Percentiles rank a stretch among this genome's conserved stretches.
These are phyloP conservation scores for Amphibalanus amphitrite DNA, from an alignment of 1,140 invertebrate species.

Conservation along the genomic window DNA sequence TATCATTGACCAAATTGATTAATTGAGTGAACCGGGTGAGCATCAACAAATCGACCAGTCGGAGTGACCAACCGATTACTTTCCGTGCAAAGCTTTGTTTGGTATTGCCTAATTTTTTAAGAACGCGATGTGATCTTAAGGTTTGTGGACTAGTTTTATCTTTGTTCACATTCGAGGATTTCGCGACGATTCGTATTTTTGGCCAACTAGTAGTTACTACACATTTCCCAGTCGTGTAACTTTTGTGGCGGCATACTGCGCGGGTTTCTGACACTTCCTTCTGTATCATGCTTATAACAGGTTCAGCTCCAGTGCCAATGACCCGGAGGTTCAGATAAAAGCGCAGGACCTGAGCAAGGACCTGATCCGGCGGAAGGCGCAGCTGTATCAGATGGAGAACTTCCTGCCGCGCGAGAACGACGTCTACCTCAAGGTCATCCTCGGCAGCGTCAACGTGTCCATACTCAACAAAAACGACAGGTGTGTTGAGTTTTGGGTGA, in stretches of 20 bases:
- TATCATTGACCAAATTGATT: not conserved
- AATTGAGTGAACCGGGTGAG: not conserved
- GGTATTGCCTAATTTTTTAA: not conserved
- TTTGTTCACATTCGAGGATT: too few relatives aligned
- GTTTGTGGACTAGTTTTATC: too few relatives aligned
- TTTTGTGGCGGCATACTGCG: not conserved
- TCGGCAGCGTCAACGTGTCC: constrained; percentile 93
- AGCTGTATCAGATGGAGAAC: constrained; percentile 67
- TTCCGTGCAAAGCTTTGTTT: not conserved
- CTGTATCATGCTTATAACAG: not conserved
- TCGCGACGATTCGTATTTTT: not conserved
- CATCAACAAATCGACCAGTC: too few relatives aligned
- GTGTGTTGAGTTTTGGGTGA: constrained; percentile 35
- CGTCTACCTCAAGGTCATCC: constrained; percentile 77
- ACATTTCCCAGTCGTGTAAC: constrained; percentile 1
- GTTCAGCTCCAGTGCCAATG: constrained; percentile 16
- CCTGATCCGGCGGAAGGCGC: constrained; percentile 53
- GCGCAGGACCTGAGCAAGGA: constrained; percentile 42
- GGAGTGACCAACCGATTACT: too few relatives aligned
- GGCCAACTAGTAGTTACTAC: not conserved
- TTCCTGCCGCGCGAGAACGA: constrained; percentile 70
- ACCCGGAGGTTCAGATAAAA: constrained; percentile 22
- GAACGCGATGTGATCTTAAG: too few relatives aligned
- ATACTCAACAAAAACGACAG: constrained; percentile 90
- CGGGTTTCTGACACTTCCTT: not conserved